Evolutionary conservation across 1,140 invertebrate genomes (phyloP).

Genomic region (Caenorhabditis latens): DNA sequence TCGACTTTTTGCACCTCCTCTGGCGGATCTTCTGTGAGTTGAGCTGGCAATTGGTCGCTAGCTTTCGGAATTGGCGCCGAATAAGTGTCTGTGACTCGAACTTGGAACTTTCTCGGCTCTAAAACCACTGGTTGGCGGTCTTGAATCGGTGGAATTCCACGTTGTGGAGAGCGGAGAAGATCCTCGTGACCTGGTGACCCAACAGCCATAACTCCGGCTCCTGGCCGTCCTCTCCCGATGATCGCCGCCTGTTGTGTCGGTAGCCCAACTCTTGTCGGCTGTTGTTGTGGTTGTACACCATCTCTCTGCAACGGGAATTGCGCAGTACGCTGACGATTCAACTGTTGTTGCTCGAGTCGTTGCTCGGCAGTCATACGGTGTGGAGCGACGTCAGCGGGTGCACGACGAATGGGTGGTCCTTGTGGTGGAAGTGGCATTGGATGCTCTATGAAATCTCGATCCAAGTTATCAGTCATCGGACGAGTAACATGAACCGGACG

Average conservation of each 20-base stretch:
- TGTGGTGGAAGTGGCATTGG: too few relatives aligned
- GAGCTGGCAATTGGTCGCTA: slow-evolving; percentile 26
- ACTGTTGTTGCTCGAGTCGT: background rate
- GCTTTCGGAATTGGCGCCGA: background rate
- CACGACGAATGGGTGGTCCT: background rate
- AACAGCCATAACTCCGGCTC: too few relatives aligned
- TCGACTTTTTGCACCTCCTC: background rate
- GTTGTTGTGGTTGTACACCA: too few relatives aligned
- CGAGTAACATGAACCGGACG: background rate
- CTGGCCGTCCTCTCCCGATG: too few relatives aligned
- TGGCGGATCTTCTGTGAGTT: slow-evolving; percentile 11
- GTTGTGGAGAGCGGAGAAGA: background rate
- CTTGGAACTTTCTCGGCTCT: slow-evolving; percentile 1
- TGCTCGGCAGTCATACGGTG: slow-evolving; percentile 19
- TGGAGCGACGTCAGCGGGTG: background rate
- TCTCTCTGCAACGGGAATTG: background rate
- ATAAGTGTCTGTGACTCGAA: slow-evolving; percentile 4
- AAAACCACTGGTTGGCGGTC: background rate
- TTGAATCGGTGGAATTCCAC: background rate
- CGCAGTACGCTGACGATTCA: background rate
- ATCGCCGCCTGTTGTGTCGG: too few relatives aligned
- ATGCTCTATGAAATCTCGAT: background rate
- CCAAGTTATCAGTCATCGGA: background rate
- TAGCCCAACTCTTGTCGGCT: too few relatives aligned
- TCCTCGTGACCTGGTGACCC: background rate